Evolutionary conservation across 2,113 vertebrate genomes (phyloP).

Genomic region (Montifringilla adamsi): DNA sequence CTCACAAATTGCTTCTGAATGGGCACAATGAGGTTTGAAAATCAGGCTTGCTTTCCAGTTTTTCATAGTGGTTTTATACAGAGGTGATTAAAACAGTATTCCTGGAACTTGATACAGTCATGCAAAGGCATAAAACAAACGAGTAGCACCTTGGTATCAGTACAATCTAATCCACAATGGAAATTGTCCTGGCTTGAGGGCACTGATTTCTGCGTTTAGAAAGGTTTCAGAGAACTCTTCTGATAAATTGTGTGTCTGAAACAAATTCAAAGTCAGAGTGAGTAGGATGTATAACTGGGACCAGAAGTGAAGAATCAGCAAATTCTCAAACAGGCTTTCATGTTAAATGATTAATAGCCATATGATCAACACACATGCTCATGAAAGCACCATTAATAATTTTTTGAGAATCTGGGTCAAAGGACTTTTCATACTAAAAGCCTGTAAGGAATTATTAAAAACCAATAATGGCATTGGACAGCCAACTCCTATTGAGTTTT

Average conservation of each 20-base stretch:
- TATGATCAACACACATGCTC: not conserved
- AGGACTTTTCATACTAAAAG: not conserved
- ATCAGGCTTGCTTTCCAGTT: not conserved
- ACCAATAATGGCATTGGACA: not conserved
- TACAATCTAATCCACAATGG: not conserved
- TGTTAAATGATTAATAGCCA: constrained; percentile 19
- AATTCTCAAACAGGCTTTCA: not conserved
- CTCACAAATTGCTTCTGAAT: not conserved
- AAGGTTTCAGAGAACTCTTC: not conserved
- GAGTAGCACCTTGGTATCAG: not conserved
- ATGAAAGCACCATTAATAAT: not conserved
- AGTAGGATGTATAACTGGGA: not conserved
- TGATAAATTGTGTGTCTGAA: not conserved
- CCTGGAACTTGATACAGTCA: not conserved
- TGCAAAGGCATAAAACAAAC: not conserved
- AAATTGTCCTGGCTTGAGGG: not conserved
- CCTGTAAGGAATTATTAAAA: not conserved
- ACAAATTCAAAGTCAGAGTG: not conserved
- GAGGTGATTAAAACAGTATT: not conserved
- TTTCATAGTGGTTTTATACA: not conserved
- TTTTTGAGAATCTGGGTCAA: not conserved
- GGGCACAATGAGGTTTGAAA: not conserved
- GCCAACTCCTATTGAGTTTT: not conserved
- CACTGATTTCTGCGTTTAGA: not conserved
- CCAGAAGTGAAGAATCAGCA: not conserved